Conservation (phyloP, 2,113 vertebrate species). For the Actenoides lindsayi region DNA sequence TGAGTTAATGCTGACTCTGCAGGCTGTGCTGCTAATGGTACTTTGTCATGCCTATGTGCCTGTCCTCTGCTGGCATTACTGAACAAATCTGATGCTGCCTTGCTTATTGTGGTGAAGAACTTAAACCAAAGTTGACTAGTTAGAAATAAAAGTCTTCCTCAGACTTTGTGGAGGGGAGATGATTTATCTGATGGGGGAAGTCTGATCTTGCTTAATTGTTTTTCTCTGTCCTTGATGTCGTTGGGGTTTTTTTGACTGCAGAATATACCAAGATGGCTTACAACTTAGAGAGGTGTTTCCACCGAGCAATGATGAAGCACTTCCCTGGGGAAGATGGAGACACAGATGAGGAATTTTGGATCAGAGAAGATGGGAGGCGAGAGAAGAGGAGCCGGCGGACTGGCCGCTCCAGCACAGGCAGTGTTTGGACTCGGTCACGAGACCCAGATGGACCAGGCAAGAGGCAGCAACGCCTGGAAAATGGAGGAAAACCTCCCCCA, state of each 20-base stretch:
- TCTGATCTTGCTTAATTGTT: background rate
- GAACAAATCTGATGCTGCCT: background rate
- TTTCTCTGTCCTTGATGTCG: background rate
- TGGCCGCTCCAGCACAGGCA: constrained; percentile 66
- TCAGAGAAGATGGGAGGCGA: constrained; percentile 87
- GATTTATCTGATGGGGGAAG: background rate
- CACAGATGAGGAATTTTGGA: constrained; percentile 95
- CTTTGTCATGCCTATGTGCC: constrained; percentile 16
- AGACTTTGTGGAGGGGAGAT: background rate
- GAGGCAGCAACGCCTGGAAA: constrained; percentile 81
- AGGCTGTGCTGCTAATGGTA: background rate
- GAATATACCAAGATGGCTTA: constrained; percentile 98
- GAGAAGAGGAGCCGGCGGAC: constrained; percentile 85
- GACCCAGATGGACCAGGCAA: constrained; percentile 77
- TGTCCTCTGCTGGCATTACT: background rate
- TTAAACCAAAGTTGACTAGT: background rate
- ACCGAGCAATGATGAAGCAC: constrained; percentile 92
- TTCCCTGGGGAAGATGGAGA: constrained; percentile 95
- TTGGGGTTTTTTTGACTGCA: constrained; percentile 39
- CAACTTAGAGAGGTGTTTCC: constrained; percentile 93
- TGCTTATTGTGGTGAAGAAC: background rate
- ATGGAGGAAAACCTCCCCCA: constrained; percentile 73
- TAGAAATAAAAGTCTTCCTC: background rate
- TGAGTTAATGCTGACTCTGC: constrained; percentile 41
- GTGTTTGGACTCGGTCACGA: constrained; percentile 80